Conservation (phyloP, 2,113 vertebrate species). For the Prunella himalayana region DNA sequence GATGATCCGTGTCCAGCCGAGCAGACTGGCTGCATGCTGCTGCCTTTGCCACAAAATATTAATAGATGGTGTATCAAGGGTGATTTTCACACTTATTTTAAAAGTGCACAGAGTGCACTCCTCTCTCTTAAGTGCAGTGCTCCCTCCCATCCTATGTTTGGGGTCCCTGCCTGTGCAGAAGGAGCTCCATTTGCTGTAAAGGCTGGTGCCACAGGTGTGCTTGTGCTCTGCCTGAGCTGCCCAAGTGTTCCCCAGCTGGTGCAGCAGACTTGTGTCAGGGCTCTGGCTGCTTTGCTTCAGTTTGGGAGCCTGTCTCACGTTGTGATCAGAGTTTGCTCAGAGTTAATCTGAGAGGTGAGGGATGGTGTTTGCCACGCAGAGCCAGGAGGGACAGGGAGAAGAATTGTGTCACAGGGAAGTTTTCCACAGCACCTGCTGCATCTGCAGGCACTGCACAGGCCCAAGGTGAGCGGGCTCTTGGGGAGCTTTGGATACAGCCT, state of each 20-base stretch:
- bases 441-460: rapidly evolving
- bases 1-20: rapidly evolving
- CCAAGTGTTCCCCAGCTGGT: rapidly evolving
- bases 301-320: rapidly evolving
- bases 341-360: neutral
- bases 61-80: neutral
- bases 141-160: rapidly evolving
- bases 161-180: neutral
- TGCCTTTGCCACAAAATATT: neutral
- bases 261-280: neutral
- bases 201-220: neutral
- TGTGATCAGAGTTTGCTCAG: neutral
- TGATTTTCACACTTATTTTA: neutral
- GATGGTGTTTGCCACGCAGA: rapidly evolving
- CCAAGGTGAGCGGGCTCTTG: rapidly evolving
- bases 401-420: neutral
- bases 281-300: neutral
- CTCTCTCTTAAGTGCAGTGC: neutral
- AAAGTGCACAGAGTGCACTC: rapidly evolving
- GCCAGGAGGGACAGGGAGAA: rapidly evolving
- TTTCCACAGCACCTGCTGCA: rapidly evolving
- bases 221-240: neutral
- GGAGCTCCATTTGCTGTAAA: neutral
- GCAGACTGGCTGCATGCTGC: neutral
- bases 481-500: rapidly evolving